Conservation (phyloP, 2,797 vertebrate genomes). For the Peromyscus nudipes region DNA sequence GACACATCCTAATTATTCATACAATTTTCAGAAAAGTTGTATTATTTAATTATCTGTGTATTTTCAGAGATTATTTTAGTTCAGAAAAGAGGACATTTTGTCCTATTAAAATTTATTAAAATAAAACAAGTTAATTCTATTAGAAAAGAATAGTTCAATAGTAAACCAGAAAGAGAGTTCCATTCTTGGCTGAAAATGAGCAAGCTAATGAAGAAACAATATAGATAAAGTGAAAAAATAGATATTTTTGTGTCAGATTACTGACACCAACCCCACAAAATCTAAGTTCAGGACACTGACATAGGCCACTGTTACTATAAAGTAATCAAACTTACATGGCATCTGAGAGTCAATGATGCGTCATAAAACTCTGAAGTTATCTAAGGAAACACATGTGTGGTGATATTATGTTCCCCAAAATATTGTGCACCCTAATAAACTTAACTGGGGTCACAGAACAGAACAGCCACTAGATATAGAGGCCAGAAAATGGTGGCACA, state of each 20-base stretch:
- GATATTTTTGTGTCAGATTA: slow-evolving; percentile 25
- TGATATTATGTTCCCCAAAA: no score
- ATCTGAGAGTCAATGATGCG: neutral
- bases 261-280: neutral
- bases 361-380: neutral
- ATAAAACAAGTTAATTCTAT: slow-evolving; percentile 53
- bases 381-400: neutral
- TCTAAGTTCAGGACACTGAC: neutral
- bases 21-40: slow-evolving; percentile 6
- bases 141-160: slow-evolving; percentile 2
- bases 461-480: no score
- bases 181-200: slow-evolving; percentile 39
- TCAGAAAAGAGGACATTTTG: neutral
- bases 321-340: neutral
- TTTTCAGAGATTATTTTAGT: slow-evolving; percentile 59
- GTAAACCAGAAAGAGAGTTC: slow-evolving; percentile 32
- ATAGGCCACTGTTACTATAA: neutral
- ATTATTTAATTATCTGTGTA: slow-evolving; percentile 38
- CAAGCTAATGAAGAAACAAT: slow-evolving; percentile 38
- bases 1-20: neutral
- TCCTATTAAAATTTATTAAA: neutral
- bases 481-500: no score
- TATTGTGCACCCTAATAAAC: no score
- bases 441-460: no score
- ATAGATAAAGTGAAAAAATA: neutral